Percentiles rank a stretch among this genome's conserved stretches.
Conservation (phyloP, 2,888 invertebrate genomes). For the Polydrusus cervinus region DNA sequence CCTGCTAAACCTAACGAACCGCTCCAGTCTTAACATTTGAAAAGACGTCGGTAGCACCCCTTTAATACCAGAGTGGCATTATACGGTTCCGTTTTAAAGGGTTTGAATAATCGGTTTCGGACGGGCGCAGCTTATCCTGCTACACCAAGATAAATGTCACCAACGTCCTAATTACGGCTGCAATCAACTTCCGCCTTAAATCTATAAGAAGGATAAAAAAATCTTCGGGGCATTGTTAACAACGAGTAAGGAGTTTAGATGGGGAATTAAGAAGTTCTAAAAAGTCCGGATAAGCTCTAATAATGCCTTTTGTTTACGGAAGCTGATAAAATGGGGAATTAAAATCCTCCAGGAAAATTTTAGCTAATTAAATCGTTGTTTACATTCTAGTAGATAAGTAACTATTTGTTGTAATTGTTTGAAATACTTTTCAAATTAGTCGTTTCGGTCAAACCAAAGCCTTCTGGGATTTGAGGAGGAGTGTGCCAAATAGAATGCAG, state of each 20-base stretch:
- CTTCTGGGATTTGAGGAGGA: too few species aligned
- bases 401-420: too few species aligned
- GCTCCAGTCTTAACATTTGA: conserved; percentile 46
- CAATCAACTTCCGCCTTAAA: conserved; percentile 63
- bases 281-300: too few species aligned
- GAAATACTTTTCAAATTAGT: too few species aligned
- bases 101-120: conserved; percentile 69
- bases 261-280: conserved; percentile 30
- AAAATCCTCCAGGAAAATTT: not conserved
- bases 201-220: conserved; percentile 51
- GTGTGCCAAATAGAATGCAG: too few species aligned
- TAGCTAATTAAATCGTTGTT: too few species aligned
- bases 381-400: too few species aligned
- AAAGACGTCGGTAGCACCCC: conserved; percentile 56
- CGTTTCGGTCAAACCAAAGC: too few species aligned
- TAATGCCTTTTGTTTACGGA: not conserved
- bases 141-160: conserved; percentile 71
- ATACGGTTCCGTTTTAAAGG: conserved; percentile 70
- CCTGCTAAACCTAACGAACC: conserved; percentile 46
- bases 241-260: conserved; percentile 36
- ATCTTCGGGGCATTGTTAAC: conserved; percentile 49
- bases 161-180: conserved; percentile 69
- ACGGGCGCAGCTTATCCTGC: conserved; percentile 55
- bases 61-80: conserved; percentile 69
- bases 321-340: not conserved